Percentiles rank a stretch among this genome's conserved stretches.
These are phyloP conservation scores for Catharus fuscescens DNA, from an alignment of 2,113 vertebrate species.

Conservation along the genomic window DNA sequence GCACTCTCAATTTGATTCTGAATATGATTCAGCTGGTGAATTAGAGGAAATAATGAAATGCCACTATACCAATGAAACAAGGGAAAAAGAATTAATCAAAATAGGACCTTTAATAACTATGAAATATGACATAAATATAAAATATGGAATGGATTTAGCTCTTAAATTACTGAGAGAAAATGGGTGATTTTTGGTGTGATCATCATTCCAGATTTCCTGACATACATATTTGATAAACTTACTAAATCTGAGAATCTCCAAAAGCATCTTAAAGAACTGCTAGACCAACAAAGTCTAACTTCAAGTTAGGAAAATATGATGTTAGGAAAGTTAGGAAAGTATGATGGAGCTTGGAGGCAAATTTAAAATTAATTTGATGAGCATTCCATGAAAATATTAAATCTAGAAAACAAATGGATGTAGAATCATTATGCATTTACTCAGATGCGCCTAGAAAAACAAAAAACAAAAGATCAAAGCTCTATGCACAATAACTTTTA, in stretches of 20 bases:
- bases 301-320: not conserved
- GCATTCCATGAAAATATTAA: not conserved
- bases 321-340: not conserved
- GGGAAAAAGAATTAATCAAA: not conserved
- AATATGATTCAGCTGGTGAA: not conserved
- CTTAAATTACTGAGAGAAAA: not conserved
- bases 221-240: not conserved
- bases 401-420: not conserved
- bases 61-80: not conserved
- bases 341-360: accelerated
- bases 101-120: not conserved
- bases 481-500: not conserved
- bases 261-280: not conserved
- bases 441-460: not conserved
- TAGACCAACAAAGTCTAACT: not conserved
- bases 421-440: not conserved
- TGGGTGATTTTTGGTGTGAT: not conserved
- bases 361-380: not conserved
- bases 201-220: not conserved
- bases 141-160: not conserved
- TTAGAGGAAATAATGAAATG: conserved; percentile 16
- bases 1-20: not conserved
- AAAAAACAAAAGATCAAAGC: not conserved
- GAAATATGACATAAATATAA: not conserved
- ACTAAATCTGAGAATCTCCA: not conserved